Percentiles rank a stretch among this genome's conserved stretches.
Conservation (phyloP, 2,113 vertebrate species). For the Pristiophorus japonicus region DNA sequence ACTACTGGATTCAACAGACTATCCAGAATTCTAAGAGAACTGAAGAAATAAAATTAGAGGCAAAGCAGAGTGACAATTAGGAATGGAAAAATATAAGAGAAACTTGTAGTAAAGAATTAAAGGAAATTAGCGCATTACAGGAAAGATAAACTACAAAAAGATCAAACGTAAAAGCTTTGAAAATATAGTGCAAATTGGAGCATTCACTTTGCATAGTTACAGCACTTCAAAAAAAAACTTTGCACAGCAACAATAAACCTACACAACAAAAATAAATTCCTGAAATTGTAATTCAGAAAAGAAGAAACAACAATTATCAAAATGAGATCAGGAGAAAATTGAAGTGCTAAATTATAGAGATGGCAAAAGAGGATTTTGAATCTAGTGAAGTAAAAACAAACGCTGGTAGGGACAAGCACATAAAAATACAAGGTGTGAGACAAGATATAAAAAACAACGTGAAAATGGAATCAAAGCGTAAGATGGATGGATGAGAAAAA, state of each 20-base stretch:
- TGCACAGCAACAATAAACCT: background rate
- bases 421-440: background rate
- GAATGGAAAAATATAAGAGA: background rate
- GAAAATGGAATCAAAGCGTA: background rate
- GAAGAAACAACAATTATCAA: too few relatives aligned
- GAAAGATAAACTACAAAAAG: background rate
- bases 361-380: background rate
- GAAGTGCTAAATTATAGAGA: background rate
- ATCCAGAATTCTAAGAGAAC: background rate
- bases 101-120: background rate
- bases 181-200: background rate
- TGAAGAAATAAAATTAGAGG: background rate
- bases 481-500: background rate
- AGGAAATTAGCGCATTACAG: background rate
- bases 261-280: too few relatives aligned
- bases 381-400: background rate
- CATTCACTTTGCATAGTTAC: background rate
- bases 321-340: background rate
- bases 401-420: background rate
- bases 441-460: background rate
- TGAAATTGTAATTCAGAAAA: too few relatives aligned
- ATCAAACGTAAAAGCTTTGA: background rate
- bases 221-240: background rate
- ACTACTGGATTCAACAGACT: background rate
- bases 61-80: background rate